Conservation (phyloP, 2,888 invertebrate species). For the Strigamia transsilvanica region DNA sequence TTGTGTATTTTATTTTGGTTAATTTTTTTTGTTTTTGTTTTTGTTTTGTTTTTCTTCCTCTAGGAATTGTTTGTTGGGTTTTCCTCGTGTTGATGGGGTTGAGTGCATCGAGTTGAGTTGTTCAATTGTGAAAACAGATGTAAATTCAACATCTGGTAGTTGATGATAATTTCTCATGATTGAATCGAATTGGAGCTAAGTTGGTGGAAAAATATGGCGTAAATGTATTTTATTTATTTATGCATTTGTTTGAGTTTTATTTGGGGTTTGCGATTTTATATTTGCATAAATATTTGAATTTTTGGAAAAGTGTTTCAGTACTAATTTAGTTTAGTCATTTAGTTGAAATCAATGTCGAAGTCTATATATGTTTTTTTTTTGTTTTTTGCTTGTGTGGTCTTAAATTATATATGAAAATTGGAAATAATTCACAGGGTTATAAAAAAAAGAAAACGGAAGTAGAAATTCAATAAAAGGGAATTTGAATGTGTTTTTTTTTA, state of each 20-base stretch:
- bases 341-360: not conserved
- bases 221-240: conserved; percentile 1
- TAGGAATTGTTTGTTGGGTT: conserved; percentile 6
- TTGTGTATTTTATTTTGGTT: not conserved
- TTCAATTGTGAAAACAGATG: conserved; percentile 30
- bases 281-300: not conserved
- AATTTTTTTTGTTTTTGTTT: not conserved
- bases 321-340: too few relatives aligned
- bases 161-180: conserved; percentile 30
- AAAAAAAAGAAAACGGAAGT: not conserved
- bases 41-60: not conserved
- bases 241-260: not conserved
- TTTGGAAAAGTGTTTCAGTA: too few relatives aligned
- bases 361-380: not conserved
- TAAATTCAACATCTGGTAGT: conserved; percentile 30
- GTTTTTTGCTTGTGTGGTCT: not conserved
- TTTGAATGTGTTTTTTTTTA: not conserved
- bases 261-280: not conserved
- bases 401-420: not conserved
- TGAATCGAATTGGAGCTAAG: conserved; percentile 26
- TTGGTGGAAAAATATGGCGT: conserved; percentile 5
- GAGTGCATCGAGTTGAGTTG: conserved; percentile 26
- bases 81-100: conserved; percentile 20
- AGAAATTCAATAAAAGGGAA: not conserved
- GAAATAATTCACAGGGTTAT: not conserved